Evolutionary conservation across 2,797 vertebrate species (phyloP).

Genomic region (Pempheris klunzingeri): DNA sequence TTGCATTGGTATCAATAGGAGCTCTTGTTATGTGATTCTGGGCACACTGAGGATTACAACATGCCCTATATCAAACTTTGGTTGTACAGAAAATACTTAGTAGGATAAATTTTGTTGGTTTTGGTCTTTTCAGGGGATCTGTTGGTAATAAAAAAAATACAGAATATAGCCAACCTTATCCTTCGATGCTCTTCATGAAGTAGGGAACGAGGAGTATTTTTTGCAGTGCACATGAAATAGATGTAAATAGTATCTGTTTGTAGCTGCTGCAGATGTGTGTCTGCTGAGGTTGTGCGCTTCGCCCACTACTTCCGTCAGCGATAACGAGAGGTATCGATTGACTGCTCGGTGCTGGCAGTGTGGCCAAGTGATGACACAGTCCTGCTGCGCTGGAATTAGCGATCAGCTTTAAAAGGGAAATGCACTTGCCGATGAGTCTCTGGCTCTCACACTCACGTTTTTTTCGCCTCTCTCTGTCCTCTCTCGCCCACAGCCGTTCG

Average conservation of each 20-base stretch:
- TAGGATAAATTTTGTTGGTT: neutral
- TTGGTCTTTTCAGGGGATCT: neutral
- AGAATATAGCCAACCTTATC: neutral
- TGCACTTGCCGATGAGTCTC: slow-evolving; percentile 15
- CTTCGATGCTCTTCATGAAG: slow-evolving; percentile 5
- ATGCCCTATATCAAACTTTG: neutral
- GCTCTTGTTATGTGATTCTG: no score
- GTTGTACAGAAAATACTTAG: neutral
- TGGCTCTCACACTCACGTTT: neutral
- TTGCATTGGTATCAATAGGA: neutral
- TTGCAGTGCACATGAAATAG: neutral
- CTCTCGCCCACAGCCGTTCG: slow-evolving; percentile 90
- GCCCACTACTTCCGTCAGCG: slow-evolving; percentile 33
- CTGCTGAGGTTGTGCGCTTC: slow-evolving; percentile 47
- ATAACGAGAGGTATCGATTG: slow-evolving; percentile 55
- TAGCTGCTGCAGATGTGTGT: slow-evolving; percentile 32
- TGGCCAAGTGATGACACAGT: slow-evolving; percentile 48
- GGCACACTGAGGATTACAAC: neutral
- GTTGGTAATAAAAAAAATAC: neutral
- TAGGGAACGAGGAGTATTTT: neutral
- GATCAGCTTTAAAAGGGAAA: slow-evolving; percentile 34
- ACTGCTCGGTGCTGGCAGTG: slow-evolving; percentile 19
- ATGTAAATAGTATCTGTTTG: slow-evolving; percentile 21
- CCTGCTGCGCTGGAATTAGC: slow-evolving; percentile 37
- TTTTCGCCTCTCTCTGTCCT: slow-evolving; percentile 22